Conservation (phyloP, 2,888 invertebrate genomes). For the Chaitophorus viminalis region DNA sequence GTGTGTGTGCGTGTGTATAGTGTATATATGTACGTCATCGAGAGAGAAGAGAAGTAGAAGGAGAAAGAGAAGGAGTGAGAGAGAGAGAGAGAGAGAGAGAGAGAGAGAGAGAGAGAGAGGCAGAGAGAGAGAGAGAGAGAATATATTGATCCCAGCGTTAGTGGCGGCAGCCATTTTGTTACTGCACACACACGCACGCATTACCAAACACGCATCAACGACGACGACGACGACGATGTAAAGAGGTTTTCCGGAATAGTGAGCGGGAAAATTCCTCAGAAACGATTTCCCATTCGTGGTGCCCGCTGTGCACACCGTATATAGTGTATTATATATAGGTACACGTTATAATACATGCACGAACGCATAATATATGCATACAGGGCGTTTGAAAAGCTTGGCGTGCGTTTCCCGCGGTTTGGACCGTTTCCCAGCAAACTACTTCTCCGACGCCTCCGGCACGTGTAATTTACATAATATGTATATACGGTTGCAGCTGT, state of each 20-base stretch:
- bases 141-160: slow-evolving; percentile 42
- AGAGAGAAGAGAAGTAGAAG: neutral
- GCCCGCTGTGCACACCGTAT: neutral
- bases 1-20: neutral
- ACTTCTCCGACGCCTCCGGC: no score
- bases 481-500: no score
- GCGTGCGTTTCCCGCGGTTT: no score
- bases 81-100: no score
- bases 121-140: neutral
- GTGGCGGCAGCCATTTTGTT: slow-evolving; percentile 52
- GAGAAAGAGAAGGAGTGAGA: no score
- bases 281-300: slow-evolving; percentile 1
- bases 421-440: no score
- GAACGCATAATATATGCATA: neutral
- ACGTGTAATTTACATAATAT: no score
- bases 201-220: slow-evolving; percentile 32
- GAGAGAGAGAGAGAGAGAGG: no score
- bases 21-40: neutral
- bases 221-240: neutral
- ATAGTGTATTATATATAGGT: neutral
- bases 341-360: no score
- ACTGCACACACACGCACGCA: slow-evolving; percentile 30
- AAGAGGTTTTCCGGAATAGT: slow-evolving; percentile 44
- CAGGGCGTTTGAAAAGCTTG: neutral
- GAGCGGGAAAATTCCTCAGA: slow-evolving; percentile 2